These are phyloP conservation scores for Tribolium madens DNA, from an alignment of 1,140 invertebrate species.

Conservation along the genomic window DNA sequence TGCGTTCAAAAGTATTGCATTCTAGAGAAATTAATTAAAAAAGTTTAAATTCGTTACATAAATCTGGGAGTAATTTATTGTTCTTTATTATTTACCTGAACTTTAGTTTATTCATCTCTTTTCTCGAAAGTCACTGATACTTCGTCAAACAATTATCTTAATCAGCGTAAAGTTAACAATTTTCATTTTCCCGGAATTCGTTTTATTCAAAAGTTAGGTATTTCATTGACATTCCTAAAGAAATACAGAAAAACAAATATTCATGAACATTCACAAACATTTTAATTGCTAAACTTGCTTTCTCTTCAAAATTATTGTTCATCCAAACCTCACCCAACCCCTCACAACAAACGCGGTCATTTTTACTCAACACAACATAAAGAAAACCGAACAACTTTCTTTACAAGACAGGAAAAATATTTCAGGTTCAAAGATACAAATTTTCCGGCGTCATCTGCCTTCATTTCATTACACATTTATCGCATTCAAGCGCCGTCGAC, in stretches of 20 bases:
- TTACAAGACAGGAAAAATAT: neutral
- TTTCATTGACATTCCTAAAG: conserved; percentile 37
- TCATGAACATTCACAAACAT: conserved; percentile 33
- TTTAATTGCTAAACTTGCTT: conserved; percentile 38
- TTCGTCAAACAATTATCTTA: conserved; percentile 33
- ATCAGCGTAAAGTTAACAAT: conserved; percentile 34
- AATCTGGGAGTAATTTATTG: conserved; percentile 55
- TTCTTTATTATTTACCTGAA: conserved; percentile 54
- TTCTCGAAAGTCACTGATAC: conserved; percentile 27
- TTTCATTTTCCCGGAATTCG: conserved; percentile 35
- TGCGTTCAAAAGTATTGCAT: conserved; percentile 47
- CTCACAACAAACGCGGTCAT: conserved; percentile 15
- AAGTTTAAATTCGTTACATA: conserved; percentile 56
- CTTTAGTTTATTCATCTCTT: conserved; percentile 42
- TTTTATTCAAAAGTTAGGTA: conserved; percentile 29
- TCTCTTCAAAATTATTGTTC: conserved; percentile 28
- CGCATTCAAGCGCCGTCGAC: neutral
- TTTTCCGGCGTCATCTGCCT: neutral
- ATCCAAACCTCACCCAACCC: conserved; percentile 21
- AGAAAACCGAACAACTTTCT: conserved; percentile 2
- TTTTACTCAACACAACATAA: conserved; percentile 5
- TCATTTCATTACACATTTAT: neutral
- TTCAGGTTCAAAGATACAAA: neutral
- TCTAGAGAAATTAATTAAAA: conserved; percentile 55
- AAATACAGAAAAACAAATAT: conserved; percentile 36